These are phyloP conservation scores for Lasiurus cinereus DNA, from an alignment of 2,113 vertebrate species.

Conservation along the genomic window DNA sequence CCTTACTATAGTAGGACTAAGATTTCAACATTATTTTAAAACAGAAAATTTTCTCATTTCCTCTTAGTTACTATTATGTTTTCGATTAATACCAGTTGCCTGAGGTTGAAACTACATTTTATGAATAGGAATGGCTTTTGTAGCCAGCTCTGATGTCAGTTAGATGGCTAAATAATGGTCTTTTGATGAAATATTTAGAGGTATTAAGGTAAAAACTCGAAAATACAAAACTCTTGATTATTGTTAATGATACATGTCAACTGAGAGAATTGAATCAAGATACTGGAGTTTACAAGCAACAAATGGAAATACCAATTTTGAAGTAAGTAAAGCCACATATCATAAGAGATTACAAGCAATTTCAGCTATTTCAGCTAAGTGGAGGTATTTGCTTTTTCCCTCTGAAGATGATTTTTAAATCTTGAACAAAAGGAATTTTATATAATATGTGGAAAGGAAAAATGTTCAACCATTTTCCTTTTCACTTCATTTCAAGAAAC, in stretches of 20 bases:
- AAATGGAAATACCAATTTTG: slow-evolving; percentile 42
- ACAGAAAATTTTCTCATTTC: not conserved
- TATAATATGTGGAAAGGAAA: not conserved
- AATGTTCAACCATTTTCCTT: not conserved
- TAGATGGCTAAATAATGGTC: not conserved
- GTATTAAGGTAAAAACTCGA: slow-evolving; percentile 6
- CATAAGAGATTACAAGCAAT: slow-evolving; percentile 28
- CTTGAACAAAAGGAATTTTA: slow-evolving; percentile 10
- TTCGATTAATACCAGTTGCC: slow-evolving; percentile 51
- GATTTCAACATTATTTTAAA: slow-evolving; percentile 48
- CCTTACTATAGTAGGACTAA: slow-evolving; percentile 2
- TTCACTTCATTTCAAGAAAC: slow-evolving; percentile 28
- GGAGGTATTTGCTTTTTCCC: not conserved
- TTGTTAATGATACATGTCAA: slow-evolving; percentile 51
- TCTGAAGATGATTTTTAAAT: not conserved
- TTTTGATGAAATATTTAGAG: slow-evolving; percentile 60
- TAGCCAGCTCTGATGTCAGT: slow-evolving; percentile 35
- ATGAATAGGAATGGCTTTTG: slow-evolving; percentile 33
- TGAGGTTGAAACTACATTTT: slow-evolving; percentile 37
- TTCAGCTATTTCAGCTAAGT: slow-evolving; percentile 55
- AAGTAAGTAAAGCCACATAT: slow-evolving; percentile 37
- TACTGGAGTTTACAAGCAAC: slow-evolving; percentile 2
- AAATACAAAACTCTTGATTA: slow-evolving; percentile 62
- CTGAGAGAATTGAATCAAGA: not conserved
- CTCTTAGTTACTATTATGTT: slow-evolving; percentile 39